Percentiles rank a stretch among this genome's conserved stretches.
phyloP scores from a whole-genome alignment of 2,113 vertebrate species.

The Nyctibius bracteatus region DNA sequence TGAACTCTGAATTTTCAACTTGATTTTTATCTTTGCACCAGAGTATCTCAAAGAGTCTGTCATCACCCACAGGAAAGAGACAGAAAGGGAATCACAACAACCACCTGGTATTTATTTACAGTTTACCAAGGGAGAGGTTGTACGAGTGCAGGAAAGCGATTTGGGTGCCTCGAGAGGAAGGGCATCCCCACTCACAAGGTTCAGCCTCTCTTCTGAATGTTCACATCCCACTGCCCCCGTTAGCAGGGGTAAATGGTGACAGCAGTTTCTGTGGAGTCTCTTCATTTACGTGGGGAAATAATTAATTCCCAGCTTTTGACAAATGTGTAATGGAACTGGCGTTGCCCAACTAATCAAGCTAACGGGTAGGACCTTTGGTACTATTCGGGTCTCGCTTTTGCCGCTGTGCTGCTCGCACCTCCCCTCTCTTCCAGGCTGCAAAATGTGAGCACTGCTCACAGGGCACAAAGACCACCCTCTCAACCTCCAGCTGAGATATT shows the following conservation, averaged over 20 bases:
- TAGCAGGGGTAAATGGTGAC: background rate
- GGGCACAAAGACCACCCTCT: background rate
- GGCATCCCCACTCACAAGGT: background rate
- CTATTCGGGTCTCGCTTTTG: background rate
- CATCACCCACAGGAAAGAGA: background rate
- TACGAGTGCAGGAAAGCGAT: background rate
- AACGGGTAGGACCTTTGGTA: background rate
- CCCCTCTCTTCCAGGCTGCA: background rate
- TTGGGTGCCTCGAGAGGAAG: background rate
- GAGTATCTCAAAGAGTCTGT: background rate
- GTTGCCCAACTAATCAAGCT: background rate
- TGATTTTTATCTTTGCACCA: background rate
- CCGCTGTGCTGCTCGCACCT: background rate
- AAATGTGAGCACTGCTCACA: background rate
- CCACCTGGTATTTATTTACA: background rate
- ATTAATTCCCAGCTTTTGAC: background rate
- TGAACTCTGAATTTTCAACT: background rate
- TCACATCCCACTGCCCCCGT: background rate
- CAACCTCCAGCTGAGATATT: background rate
- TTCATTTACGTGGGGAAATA: background rate
- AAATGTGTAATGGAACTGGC: rapidly evolving
- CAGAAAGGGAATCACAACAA: background rate
- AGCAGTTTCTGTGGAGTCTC: background rate
- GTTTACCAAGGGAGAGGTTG: background rate
- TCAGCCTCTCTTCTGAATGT: background rate